Conservation (phyloP, 2,888 invertebrate species). For the Protonemura montana region DNA sequence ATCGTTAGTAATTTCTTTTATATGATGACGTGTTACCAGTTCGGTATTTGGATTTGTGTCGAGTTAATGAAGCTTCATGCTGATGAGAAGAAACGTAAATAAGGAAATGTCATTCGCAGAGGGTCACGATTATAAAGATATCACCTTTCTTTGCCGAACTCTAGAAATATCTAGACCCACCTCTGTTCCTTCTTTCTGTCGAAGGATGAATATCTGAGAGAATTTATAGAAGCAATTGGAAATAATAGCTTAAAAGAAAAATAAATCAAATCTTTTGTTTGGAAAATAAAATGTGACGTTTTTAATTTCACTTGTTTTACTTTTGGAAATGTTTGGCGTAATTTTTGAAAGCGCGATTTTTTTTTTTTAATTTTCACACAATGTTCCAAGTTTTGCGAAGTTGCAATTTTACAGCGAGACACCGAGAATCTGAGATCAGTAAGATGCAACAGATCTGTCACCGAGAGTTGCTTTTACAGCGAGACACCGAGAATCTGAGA, state of each 20-base stretch:
- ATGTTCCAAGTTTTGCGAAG: background rate
- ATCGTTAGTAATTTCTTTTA: no score
- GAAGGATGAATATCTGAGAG: background rate
- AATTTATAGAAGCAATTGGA: background rate
- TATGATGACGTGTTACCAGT: no score
- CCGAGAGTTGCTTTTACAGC: no score
- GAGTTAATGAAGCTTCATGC: no score
- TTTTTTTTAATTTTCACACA: background rate
- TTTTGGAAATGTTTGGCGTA: background rate
- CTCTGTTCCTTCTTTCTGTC: background rate
- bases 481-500: no score
- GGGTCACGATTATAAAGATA: constrained; percentile 5
- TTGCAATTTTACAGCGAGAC: background rate
- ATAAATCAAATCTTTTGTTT: constrained; percentile 1
- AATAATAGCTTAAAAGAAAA: background rate
- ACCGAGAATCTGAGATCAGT: no score
- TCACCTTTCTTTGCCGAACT: background rate
- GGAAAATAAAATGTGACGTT: background rate
- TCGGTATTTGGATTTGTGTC: background rate
- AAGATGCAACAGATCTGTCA: no score
- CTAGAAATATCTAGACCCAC: background rate
- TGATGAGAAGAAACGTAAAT: background rate
- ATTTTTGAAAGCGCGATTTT: background rate
- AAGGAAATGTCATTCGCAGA: background rate
- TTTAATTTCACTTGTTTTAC: background rate